Conservation (phyloP, 2,113 vertebrate species). For the Tragelaphus strepsiceros region DNA sequence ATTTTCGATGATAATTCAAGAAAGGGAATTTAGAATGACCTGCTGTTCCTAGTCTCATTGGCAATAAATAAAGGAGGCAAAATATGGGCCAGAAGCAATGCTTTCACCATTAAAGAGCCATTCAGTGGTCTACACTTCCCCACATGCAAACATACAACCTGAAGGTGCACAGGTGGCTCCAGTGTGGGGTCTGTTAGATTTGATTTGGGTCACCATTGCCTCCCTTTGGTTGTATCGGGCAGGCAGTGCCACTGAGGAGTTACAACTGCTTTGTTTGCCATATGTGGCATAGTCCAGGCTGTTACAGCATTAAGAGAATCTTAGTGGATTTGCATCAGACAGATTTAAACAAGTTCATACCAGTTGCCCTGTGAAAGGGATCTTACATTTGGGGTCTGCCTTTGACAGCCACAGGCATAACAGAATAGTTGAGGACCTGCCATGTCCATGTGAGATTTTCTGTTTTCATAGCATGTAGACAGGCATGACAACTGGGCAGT, state of each 20-base stretch:
- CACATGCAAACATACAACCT: neutral
- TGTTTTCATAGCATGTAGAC: neutral
- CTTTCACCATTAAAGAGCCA: neutral
- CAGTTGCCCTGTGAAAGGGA: neutral
- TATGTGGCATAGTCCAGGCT: neutral
- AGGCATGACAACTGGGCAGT: neutral
- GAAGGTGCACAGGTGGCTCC: neutral
- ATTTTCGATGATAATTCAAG: neutral
- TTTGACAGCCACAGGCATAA: neutral
- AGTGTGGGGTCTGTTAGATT: neutral
- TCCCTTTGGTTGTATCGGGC: neutral
- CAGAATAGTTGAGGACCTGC: neutral
- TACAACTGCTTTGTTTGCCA: neutral
- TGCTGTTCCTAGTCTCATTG: neutral
- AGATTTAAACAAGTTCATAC: neutral
- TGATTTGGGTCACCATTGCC: neutral
- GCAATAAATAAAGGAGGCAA: neutral
- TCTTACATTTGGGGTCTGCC: neutral
- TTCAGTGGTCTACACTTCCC: neutral
- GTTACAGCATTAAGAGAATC: neutral
- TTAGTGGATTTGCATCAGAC: neutral
- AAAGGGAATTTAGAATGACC: neutral
- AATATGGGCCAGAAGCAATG: neutral
- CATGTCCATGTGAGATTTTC: neutral
- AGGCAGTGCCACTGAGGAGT: neutral